Evolutionary conservation across 1,140 invertebrate genomes (phyloP), one percentile per base, ranked within the genome.

Genomic region (Dinothrombium tinctorium): DNA sequence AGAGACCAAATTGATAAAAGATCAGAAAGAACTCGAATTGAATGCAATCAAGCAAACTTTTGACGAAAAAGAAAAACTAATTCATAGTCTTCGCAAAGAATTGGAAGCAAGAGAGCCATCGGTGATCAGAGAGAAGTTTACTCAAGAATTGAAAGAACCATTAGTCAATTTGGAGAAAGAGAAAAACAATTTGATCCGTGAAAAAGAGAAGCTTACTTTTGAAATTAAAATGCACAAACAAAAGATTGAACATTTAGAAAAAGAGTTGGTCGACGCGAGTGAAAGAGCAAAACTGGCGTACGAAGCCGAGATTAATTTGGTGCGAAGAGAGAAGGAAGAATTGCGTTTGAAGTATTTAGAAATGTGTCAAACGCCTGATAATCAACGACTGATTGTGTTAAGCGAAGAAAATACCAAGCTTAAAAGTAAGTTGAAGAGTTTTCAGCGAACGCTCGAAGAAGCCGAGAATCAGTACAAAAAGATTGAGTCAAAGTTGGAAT

Each of bases 311-410:
- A 4, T 43, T 15, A 40, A 37, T 37, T 32, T 40, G 19, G 21
- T 46, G 7, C 32, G 35, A 21, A 33, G 28, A 17, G 44, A 46
- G 26, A 46, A 46, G 15, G 44, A 46, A 33, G 40, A 46, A 17
- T n/a, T 46, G 1, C 24, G 35, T 8, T 20, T 17, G 23, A 33
- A 28, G 14, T 21, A 38, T 2, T 14, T 46, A 9, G 40, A 46
- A 33, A 15, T 26, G 2, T 42, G 25, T n/a, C 43, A 43, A 32
- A 23, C 31, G 15, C 44, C 44, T 4, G 44, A 46, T 29, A 40
- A 29, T 0, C 45, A 42, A 23, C 12, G 33, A 15, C 15, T 46
- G 4, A 28, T 22, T 6, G 33, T 25, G 7, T 8, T 43, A 8
- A 36, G 12, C 29, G 23, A 46, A 33, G 40, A 46, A 19, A 43